A percentile compares a stretch with the other conserved stretches of the same genome.
These are phyloP conservation scores for Halichoeres trimaculatus DNA, from an alignment of 2,113 vertebrate genomes.

Conservation along the genomic window DNA sequence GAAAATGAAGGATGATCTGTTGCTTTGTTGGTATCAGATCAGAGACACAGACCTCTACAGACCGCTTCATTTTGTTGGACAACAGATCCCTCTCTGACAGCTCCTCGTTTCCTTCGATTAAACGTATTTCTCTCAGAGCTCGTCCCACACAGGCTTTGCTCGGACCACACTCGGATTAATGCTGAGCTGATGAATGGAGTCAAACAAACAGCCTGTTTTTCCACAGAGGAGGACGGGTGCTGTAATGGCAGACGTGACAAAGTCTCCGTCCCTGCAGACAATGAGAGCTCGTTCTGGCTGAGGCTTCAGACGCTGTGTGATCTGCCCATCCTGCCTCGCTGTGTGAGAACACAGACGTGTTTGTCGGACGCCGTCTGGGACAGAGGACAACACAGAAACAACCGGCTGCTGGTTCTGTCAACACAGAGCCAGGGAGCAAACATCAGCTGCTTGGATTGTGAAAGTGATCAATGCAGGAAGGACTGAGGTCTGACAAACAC, in stretches of 20 bases:
- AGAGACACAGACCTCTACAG: neutral
- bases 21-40: neutral
- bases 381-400: constrained; percentile 27
- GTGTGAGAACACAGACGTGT: constrained; percentile 44
- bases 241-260: constrained; percentile 25
- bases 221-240: constrained; percentile 38
- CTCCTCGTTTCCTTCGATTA: constrained; percentile 24
- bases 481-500: neutral
- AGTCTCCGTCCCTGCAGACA: constrained; percentile 23
- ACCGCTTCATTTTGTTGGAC: constrained; percentile 14
- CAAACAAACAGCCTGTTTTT: constrained; percentile 35
- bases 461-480: constrained; percentile 16
- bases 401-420: constrained; percentile 19
- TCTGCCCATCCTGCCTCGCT: constrained; percentile 50
- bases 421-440: constrained; percentile 33
- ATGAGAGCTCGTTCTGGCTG: constrained; percentile 44
- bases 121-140: constrained; percentile 9
- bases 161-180: constrained; percentile 21
- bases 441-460: constrained; percentile 41
- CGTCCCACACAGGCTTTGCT: constrained; percentile 6
- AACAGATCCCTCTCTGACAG: constrained; percentile 14
- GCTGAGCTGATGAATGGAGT: constrained; percentile 39
- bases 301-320: constrained; percentile 54
- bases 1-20: neutral
- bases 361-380: constrained; percentile 44